phyloP scores from a whole-genome alignment of 2,888 invertebrate species.

The Pachliopta kotzebuea region DNA sequence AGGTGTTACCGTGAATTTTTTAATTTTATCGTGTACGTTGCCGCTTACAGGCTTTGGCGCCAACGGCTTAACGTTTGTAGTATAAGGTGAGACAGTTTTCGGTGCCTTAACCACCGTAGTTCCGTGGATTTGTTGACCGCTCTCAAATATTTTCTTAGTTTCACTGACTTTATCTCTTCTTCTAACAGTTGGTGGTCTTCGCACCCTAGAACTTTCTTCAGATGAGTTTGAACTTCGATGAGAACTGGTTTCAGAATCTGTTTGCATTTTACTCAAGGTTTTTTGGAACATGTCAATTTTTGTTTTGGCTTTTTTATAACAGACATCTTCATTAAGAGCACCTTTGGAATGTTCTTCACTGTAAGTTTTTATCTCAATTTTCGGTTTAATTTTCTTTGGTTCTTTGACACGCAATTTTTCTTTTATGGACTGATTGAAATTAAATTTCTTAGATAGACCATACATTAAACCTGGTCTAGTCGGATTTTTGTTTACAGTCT shows the following conservation, averaged over 20 bases:
- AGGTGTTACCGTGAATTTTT: conserved; percentile 59
- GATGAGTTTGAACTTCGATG: conserved; percentile 52
- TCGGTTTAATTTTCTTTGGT: conserved; percentile 51
- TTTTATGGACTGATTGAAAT: conserved; percentile 62
- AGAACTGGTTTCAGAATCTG: conserved; percentile 67
- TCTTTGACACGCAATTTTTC: conserved; percentile 51
- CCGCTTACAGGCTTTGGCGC: conserved; percentile 55
- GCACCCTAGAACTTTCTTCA: conserved; percentile 43
- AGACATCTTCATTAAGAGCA: conserved; percentile 66
- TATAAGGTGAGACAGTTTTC: conserved; percentile 34
- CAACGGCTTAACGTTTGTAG: conserved; percentile 42
- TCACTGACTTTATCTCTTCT: conserved; percentile 50
- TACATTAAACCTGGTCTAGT: conserved; percentile 59
- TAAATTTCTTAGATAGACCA: conserved; percentile 61
- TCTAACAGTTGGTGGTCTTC: conserved; percentile 30
- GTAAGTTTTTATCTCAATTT: conserved; percentile 70
- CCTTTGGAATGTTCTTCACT: conserved; percentile 58
- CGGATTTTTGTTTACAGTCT: conserved; percentile 32
- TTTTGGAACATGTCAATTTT: conserved; percentile 77
- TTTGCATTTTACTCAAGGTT: conserved; percentile 63
- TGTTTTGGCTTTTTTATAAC: conserved; percentile 67
- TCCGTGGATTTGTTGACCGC: conserved; percentile 47
- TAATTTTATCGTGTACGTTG: conserved; percentile 72
- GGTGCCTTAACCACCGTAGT: conserved; percentile 49
- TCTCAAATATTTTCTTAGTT: conserved; percentile 62